phyloP scores from a whole-genome alignment of 2,888 invertebrate genomes.

The Micoletzkya japonica region DNA sequence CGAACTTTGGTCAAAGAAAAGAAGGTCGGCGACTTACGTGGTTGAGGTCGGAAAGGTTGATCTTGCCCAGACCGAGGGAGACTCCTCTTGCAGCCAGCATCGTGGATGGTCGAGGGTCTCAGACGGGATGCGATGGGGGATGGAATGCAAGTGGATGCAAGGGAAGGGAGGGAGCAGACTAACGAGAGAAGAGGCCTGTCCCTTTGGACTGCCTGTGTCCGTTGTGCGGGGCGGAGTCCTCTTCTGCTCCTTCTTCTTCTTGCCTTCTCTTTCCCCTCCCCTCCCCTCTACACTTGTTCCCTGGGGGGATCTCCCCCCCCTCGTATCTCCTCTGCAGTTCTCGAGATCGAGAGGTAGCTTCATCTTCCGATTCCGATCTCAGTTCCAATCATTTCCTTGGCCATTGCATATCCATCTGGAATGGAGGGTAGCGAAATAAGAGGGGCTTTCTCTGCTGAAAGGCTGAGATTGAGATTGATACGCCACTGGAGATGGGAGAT shows the following conservation, averaged over 20 bases:
- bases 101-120: neutral
- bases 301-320: neutral
- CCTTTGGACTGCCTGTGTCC: neutral
- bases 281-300: neutral
- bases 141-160: neutral
- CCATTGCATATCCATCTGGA: neutral
- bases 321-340: neutral
- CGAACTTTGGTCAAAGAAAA: no score
- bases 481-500: no score
- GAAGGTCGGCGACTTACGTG: no score
- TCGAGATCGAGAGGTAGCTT: no score
- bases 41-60: slow-evolving; percentile 61
- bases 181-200: neutral
- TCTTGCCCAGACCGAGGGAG: slow-evolving; percentile 61
- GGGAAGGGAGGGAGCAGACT: neutral
- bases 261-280: neutral
- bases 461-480: no score
- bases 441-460: no score
- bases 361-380: no score
- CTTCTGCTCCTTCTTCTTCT: neutral
- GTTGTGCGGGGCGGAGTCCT: neutral
- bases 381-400: neutral
- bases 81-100: slow-evolving; percentile 63
- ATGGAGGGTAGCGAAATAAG: no score
- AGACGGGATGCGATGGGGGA: neutral